Conservation (phyloP, 30 jellyfish, hydroid and myxozoan species). For the Rhopilema esculentum region DNA sequence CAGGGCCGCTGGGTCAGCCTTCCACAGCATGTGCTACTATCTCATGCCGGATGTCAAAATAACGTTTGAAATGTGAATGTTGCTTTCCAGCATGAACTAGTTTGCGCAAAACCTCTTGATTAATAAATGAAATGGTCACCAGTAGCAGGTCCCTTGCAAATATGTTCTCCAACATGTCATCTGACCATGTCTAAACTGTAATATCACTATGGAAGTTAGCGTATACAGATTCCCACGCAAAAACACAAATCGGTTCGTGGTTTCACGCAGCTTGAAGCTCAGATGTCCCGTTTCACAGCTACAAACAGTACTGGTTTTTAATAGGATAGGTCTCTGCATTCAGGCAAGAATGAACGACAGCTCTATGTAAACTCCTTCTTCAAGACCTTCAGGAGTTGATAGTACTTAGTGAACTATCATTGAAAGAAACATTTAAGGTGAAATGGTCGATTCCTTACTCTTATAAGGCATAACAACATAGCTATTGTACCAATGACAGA, state of each 20-base stretch:
- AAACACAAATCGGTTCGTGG: neutral
- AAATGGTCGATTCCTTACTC: too few species aligned
- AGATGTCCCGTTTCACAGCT: neutral
- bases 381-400: too few species aligned
- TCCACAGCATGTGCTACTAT: neutral
- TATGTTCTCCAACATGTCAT: neutral
- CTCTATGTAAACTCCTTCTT: too few species aligned
- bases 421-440: too few species aligned
- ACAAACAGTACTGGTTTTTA: too few species aligned
- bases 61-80: neutral
- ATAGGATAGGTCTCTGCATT: too few species aligned
- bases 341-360: too few species aligned
- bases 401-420: too few species aligned
- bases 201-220: neutral
- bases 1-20: neutral
- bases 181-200: neutral
- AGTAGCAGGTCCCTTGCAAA: neutral
- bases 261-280: neutral
- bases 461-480: too few species aligned
- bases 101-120: neutral
- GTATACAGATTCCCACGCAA: neutral
- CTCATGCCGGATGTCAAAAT: neutral
- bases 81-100: neutral
- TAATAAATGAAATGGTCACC: neutral
- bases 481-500: too few species aligned